Percentiles rank a stretch among this genome's conserved stretches.
phyloP scores from a whole-genome alignment of 2,113 vertebrate species.

The Sterna hirundo region DNA sequence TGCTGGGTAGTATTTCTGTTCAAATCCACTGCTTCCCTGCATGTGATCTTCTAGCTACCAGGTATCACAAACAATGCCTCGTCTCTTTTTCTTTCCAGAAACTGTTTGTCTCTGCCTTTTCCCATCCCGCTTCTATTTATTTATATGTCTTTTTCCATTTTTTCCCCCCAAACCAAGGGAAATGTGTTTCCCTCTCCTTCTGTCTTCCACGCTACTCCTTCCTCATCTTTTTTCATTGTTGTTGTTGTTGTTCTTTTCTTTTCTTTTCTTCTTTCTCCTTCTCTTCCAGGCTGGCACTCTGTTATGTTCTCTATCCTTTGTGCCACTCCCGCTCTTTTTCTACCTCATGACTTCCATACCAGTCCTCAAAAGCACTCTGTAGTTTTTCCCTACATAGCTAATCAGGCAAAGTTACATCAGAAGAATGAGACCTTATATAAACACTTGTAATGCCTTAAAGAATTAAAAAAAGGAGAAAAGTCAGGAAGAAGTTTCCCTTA shows the following conservation, averaged over 20 bases:
- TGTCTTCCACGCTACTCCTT: neutral
- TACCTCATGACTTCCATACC: neutral
- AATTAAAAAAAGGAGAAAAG: neutral
- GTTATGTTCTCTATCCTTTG: neutral
- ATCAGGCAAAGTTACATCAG: neutral
- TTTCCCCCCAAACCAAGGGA: accelerated
- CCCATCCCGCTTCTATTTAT: neutral
- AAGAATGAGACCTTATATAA: neutral
- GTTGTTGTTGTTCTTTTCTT: neutral
- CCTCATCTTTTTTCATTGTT: neutral
- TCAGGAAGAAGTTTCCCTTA: neutral
- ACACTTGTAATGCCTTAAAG: neutral
- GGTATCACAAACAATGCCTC: neutral
- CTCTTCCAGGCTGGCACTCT: neutral
- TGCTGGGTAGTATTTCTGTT: neutral
- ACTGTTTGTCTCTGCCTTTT: neutral
- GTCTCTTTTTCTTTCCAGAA: neutral
- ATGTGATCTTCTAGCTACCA: neutral
- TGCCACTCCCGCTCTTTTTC: neutral
- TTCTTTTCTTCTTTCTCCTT: neutral
- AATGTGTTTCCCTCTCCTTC: neutral
- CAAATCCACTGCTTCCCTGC: neutral
- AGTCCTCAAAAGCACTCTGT: neutral
- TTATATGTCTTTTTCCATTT: neutral
- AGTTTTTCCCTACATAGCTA: neutral